These are phyloP conservation scores for Chrysemys picta DNA, from an alignment of 2,113 vertebrate species.

Conservation along the genomic window DNA sequence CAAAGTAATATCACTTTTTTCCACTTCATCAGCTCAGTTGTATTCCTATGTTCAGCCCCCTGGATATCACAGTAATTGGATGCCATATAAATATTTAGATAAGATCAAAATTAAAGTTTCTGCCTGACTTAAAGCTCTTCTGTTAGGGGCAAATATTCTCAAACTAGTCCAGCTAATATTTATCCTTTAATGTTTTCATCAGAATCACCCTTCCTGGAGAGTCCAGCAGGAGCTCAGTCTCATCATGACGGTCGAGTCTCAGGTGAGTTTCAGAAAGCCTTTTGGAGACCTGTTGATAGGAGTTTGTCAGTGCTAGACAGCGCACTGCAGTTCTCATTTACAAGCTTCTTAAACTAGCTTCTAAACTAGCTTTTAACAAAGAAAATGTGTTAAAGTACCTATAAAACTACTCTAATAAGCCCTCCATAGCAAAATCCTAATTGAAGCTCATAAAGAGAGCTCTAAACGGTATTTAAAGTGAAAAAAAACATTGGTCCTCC, in stretches of 20 bases:
- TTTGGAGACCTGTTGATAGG: constrained; percentile 48
- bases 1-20: not conserved
- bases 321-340: constrained; percentile 73
- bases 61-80: not conserved
- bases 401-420: constrained; percentile 81
- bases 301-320: constrained; percentile 62
- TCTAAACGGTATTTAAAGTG: constrained; percentile 70
- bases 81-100: not conserved
- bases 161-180: not conserved
- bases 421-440: constrained; percentile 74
- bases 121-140: not conserved
- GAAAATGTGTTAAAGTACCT: constrained; percentile 79
- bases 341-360: constrained; percentile 77
- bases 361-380: constrained; percentile 82
- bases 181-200: not conserved
- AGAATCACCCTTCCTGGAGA: not conserved
- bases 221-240: fast-evolving
- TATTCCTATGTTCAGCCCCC: not conserved
- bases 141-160: fast-evolving
- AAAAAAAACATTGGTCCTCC: constrained; percentile 62
- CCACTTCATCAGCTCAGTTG: not conserved
- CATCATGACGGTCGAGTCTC: not conserved
- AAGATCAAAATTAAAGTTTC: not conserved
- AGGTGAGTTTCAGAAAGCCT: constrained; percentile 10
- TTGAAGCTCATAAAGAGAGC: constrained; percentile 75